Percentiles rank a stretch among this genome's conserved stretches.
These are phyloP conservation scores for Ianthella basta DNA, from an alignment of 37 sponge, comb jelly and placozoan genomes.

Conservation along the genomic window DNA sequence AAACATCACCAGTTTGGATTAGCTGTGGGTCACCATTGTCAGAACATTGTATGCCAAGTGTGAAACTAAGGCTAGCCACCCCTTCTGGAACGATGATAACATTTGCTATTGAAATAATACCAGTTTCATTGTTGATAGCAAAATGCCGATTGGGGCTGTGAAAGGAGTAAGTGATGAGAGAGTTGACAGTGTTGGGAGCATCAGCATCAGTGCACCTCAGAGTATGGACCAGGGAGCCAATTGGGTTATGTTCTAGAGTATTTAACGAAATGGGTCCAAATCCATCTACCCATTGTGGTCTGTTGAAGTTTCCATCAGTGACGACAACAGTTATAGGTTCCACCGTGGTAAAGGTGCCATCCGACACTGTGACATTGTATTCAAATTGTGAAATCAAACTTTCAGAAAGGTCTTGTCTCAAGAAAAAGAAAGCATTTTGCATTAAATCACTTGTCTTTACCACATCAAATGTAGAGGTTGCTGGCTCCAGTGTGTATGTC, in stretches of 20 bases:
- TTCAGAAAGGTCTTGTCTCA: conserved; percentile 12
- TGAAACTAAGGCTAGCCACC: neutral
- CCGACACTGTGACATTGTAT: conserved; percentile 32
- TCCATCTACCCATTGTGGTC: conserved; percentile 40
- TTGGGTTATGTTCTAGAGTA: conserved; percentile 35
- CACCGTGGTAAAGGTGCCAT: conserved; percentile 23
- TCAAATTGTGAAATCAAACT: neutral
- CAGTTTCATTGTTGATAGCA: conserved; percentile 42
- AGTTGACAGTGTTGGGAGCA: conserved; percentile 38
- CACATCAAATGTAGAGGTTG: neutral
- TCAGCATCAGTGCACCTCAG: conserved; percentile 66
- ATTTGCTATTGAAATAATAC: conserved; percentile 37
- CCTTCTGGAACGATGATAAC: conserved; percentile 49
- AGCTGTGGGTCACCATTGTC: conserved; percentile 60
- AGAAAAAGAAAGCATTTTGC: neutral
- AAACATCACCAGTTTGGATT: conserved; percentile 14
- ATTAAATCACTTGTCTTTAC: conserved; percentile 30
- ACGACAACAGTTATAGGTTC: conserved; percentile 16
- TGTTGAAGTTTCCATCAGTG: conserved; percentile 53
- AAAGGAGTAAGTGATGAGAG: conserved; percentile 59
- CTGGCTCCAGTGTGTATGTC: conserved; percentile 11
- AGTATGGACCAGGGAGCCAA: conserved; percentile 34
- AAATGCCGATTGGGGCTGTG: conserved; percentile 37
- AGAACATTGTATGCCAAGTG: conserved; percentile 32
- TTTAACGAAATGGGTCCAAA: conserved; percentile 17